Base-by-base conservation (phyloP, 2,113 vertebrate species). In the Prionailurus viverrinus region DNA sequence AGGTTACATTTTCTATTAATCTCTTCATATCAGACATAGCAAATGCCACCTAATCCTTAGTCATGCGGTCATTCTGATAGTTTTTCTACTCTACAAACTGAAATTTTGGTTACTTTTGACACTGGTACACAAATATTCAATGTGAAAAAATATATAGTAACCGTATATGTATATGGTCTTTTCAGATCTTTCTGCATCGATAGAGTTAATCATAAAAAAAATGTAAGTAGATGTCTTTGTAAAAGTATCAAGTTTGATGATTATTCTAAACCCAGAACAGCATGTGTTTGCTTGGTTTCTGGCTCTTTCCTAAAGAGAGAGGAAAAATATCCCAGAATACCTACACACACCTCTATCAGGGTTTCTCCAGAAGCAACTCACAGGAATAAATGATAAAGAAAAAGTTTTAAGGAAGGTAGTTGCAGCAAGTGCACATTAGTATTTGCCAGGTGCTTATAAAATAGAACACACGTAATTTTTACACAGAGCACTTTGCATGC, bases 1-100 rank as follows among this genome's bases (percentile, higher is more conserved):
- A 97, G 96, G 98, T 97, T 97, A 91, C 92, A 79, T 98, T 96
- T 84, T 89, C 96, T 98, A 98, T 97, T 97, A 95, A 95, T 94
- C 15, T 83, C 93, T 92, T 90, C 51, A 53, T 79, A 78, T 55
- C 73, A 90, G 81, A 96, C 89, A 65, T 65, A 92, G 61, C 19
- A 94, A 29, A 78, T 71, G 95, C 4, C 96, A n/a, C 39, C 73
- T 80, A 82, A 78, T 78, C 55, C 55, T 45, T 63, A 98, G 81
- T 48, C 39, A 84, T 61, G 45, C 29, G 21, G 89, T 89, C 96
- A 97, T 96, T 97, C 89, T 93, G 39, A 69, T 81, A 98, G n/a
- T 78, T 98, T 94, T 96, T 83, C 39, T 55, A 89, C 41, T 95
- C 95, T 68, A 82, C 39, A 55, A 29, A 29, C 16, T 55, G 69